phyloP scores from a whole-genome alignment of 2,888 invertebrate genomes.

The Drosophila imparisetae region DNA sequence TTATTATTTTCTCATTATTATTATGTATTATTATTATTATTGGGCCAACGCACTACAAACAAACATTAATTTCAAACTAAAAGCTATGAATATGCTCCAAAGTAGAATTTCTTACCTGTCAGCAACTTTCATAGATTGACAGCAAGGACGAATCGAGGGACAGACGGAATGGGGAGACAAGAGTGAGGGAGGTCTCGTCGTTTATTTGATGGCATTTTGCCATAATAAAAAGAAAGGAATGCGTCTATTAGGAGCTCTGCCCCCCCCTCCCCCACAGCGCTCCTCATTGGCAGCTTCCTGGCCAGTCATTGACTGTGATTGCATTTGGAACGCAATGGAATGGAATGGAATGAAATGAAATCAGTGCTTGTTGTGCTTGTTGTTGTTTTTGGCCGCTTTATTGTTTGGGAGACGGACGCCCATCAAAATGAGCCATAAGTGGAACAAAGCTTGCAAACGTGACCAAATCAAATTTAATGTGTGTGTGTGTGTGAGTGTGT shows the following conservation, averaged over 20 bases:
- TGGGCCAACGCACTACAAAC: not conserved
- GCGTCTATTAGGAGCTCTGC: not conserved
- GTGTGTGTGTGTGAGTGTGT: slow-evolving; percentile 18
- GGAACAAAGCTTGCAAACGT: slow-evolving; percentile 84
- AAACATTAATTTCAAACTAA: not conserved
- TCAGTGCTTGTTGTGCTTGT: slow-evolving; percentile 3
- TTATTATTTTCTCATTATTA: not conserved
- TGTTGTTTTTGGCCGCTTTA: slow-evolving; percentile 25
- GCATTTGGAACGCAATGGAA: slow-evolving; percentile 51
- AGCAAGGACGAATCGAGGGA: not conserved
- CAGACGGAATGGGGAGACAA: not conserved
- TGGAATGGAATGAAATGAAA: slow-evolving; percentile 12
- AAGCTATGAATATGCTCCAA: not conserved
- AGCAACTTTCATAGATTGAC: slow-evolving; percentile 1
- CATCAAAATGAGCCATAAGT: slow-evolving; percentile 83
- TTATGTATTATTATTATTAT: not conserved
- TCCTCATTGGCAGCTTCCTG: no score
- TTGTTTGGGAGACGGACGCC: slow-evolving; percentile 35
- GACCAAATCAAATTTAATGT: slow-evolving; percentile 84
- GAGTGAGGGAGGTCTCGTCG: not conserved
- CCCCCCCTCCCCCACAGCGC: rapidly evolving
- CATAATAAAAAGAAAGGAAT: slow-evolving; percentile 2
- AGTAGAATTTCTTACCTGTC: not conserved
- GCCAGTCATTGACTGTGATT: slow-evolving; percentile 58
- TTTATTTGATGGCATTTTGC: not conserved